These are phyloP conservation scores for Cepaea hortensis DNA, from an alignment of 2,888 invertebrate genomes.

Conservation along the genomic window DNA sequence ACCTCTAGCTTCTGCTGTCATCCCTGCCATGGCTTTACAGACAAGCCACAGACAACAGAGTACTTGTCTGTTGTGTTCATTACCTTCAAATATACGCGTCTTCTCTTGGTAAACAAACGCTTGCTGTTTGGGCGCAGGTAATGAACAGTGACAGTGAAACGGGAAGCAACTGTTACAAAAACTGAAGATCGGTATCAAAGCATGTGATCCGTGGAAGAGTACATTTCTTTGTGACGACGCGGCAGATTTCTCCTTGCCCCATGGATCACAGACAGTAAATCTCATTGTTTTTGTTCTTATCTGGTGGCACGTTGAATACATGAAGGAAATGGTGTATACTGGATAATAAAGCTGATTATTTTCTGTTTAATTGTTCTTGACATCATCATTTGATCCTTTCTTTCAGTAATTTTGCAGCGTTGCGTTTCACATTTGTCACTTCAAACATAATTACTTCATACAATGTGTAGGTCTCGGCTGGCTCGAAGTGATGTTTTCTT, in stretches of 20 bases:
- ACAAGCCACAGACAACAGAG: background rate
- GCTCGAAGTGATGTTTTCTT: no score
- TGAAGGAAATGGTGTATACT: no score
- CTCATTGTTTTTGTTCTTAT: background rate
- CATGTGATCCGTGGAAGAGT: background rate
- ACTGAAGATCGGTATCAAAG: conserved; percentile 10
- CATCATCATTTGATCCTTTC: no score
- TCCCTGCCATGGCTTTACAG: no score
- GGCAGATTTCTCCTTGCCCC: background rate
- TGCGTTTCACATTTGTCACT: no score
- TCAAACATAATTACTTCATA: no score
- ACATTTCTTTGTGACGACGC: background rate
- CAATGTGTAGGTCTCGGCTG: no score
- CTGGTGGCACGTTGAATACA: no score
- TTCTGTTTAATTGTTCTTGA: no score
- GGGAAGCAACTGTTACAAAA: conserved; percentile 3
- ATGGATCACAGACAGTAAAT: background rate
- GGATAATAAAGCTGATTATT: no score
- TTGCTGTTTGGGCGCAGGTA: background rate
- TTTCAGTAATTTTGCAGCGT: no score
- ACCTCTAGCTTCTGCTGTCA: background rate
- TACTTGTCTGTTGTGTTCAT: background rate
- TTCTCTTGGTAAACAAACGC: conserved; percentile 11
- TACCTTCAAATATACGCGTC: background rate
- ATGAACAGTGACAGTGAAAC: background rate